Evolutionary conservation across 1,140 invertebrate genomes (phyloP).

Genomic region (Spodoptera frugiperda): DNA sequence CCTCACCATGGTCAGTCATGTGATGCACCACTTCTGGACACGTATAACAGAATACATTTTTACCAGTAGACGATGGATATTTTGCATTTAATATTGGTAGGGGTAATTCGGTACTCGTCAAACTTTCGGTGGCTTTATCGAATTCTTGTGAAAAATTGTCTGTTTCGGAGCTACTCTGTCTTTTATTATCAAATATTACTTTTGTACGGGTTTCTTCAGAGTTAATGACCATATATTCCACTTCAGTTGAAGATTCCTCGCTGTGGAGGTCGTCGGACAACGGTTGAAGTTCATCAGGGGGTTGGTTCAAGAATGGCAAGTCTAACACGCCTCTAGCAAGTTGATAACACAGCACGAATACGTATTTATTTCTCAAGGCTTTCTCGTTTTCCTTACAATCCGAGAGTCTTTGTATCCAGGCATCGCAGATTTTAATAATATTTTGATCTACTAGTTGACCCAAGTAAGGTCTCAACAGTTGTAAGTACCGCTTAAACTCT

Average conservation of each 20-base stretch:
- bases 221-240: conserved; percentile 66
- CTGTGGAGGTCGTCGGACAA: conserved; percentile 59
- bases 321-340: conserved; percentile 69
- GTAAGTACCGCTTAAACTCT: conserved; percentile 75
- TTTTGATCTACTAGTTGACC: conserved; percentile 64
- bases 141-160: conserved; percentile 41
- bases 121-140: conserved; percentile 30
- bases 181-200: conserved; percentile 57
- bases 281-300: conserved; percentile 55
- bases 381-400: conserved; percentile 68
- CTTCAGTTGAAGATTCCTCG: conserved; percentile 66
- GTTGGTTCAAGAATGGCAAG: conserved; percentile 67
- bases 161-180: conserved; percentile 45
- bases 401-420: conserved; percentile 75
- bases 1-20: conserved; percentile 43
- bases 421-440: conserved; percentile 68
- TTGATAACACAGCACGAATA: conserved; percentile 74
- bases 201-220: conserved; percentile 58
- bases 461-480: conserved; percentile 74
- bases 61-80: conserved; percentile 1
- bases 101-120: conserved; percentile 29
- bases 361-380: conserved; percentile 72
- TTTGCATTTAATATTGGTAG: conserved; percentile 18
- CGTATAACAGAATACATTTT: conserved; percentile 46
- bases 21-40: conserved; percentile 53